These are phyloP conservation scores for Lepus europaeus DNA, from an alignment of 2,113 vertebrate genomes.

Conservation along the genomic window DNA sequence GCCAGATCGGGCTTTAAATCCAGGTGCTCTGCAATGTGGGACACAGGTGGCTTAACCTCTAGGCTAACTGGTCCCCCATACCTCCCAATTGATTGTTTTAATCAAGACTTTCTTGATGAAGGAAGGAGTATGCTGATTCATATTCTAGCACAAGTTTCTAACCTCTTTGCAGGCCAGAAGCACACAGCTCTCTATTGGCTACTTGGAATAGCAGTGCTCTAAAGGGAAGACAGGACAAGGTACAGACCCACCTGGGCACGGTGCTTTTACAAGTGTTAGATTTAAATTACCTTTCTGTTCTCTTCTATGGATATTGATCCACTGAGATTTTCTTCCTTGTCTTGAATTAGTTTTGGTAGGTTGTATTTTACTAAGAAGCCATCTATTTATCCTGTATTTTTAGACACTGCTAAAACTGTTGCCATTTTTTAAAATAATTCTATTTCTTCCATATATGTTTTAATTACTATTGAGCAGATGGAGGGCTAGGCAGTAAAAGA, in stretches of 20 bases:
- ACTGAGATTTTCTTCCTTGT: not conserved
- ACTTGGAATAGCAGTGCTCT: not conserved
- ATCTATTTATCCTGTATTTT: slow-evolving; percentile 1
- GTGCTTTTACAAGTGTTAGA: not conserved
- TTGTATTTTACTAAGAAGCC: slow-evolving; percentile 25
- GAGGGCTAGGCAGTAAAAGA: not conserved
- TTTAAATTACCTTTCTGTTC: not conserved
- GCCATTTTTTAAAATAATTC: not conserved
- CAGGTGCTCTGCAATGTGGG: too few species aligned
- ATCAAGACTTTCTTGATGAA: not conserved
- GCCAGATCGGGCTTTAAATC: too few species aligned
- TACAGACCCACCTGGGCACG: not conserved
- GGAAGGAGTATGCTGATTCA: not conserved
- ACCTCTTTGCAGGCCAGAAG: not conserved
- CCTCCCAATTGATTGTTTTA: too few species aligned
- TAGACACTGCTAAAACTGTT: not conserved
- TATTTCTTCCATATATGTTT: not conserved
- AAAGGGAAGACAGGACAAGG: not conserved
- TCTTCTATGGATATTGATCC: not conserved
- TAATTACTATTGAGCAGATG: not conserved
- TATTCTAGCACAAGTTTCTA: not conserved
- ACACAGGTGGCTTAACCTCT: too few species aligned
- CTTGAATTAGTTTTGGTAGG: not conserved
- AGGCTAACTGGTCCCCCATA: too few species aligned
- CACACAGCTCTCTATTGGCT: not conserved